phyloP scores from a whole-genome alignment of 2,113 vertebrate genomes.

The Odontesthes bonariensis region DNA sequence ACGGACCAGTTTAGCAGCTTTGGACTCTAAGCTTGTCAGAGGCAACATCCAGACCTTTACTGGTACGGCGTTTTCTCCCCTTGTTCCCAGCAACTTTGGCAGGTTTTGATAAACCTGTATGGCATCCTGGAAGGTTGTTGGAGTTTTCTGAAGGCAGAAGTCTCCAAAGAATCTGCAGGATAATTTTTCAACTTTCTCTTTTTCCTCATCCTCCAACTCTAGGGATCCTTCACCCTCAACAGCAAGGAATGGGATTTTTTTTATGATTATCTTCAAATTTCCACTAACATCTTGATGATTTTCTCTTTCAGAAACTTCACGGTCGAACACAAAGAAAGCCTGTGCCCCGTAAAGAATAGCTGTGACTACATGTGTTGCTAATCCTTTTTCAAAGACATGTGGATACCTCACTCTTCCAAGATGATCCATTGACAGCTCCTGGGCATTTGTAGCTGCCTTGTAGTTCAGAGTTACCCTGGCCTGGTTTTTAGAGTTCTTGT shows the following conservation, averaged over 20 bases:
- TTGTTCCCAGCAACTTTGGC: conserved; percentile 39
- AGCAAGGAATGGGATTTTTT: not conserved
- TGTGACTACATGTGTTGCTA: conserved; percentile 70
- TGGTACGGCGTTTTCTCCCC: conserved; percentile 65
- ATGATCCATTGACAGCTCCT: conserved; percentile 59
- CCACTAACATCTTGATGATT: conserved; percentile 43
- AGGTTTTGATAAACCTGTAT: conserved; percentile 53
- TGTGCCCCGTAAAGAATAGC: conserved; percentile 36
- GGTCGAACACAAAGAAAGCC: conserved; percentile 66
- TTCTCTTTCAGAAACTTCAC: conserved; percentile 48
- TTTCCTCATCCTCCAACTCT: conserved; percentile 22
- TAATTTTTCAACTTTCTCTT: conserved; percentile 32
- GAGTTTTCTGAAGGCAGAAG: not conserved
- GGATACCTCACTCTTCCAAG: conserved; percentile 51
- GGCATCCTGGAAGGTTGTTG: not conserved
- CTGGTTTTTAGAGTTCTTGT: conserved; percentile 56
- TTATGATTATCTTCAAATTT: conserved; percentile 36
- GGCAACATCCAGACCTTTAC: conserved; percentile 73
- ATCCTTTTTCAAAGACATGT: conserved; percentile 44
- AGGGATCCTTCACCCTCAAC: conserved; percentile 18
- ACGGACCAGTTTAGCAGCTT: conserved; percentile 26
- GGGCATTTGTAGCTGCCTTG: conserved; percentile 52
- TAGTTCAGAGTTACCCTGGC: conserved; percentile 65
- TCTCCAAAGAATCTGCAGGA: conserved; percentile 45
- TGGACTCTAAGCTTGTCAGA: conserved; percentile 51